Evolutionary conservation across 1,140 invertebrate genomes (phyloP).

Genomic region (Drosophila nigrodunni): DNA sequence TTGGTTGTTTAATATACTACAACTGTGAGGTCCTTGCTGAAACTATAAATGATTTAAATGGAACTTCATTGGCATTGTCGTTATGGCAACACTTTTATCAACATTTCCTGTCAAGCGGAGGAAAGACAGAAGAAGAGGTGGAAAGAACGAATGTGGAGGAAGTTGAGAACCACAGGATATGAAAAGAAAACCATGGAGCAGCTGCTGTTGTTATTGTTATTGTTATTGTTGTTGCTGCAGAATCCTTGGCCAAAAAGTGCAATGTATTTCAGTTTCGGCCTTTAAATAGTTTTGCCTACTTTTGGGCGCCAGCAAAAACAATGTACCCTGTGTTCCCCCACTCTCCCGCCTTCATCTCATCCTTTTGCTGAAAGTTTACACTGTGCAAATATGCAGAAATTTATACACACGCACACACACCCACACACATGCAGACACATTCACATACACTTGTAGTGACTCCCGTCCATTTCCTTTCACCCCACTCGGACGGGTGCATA

Average conservation of each 20-base stretch:
- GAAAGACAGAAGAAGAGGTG: conserved; percentile 7
- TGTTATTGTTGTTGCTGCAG: conserved; percentile 29
- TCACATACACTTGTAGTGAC: conserved; percentile 16
- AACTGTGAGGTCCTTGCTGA: conserved; percentile 3
- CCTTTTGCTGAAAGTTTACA: conserved; percentile 46
- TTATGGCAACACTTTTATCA: conserved; percentile 72
- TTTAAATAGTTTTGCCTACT: conserved; percentile 69
- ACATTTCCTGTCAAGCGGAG: conserved; percentile 63
- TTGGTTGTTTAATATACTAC: neutral
- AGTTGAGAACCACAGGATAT: conserved; percentile 67
- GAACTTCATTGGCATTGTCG: conserved; percentile 38
- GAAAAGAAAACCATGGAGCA: conserved; percentile 52
- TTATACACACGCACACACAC: conserved; percentile 17
- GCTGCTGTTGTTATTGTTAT: neutral
- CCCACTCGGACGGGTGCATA: conserved; percentile 46
- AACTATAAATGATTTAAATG: conserved; percentile 67
- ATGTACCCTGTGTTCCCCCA: conserved; percentile 23
- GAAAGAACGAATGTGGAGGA: conserved; percentile 54
- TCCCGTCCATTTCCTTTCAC: conserved; percentile 24
- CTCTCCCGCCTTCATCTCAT: neutral
- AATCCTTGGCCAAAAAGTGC: conserved; percentile 55
- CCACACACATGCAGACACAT: conserved; percentile 1
- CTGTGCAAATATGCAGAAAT: conserved; percentile 49
- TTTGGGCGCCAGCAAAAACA: conserved; percentile 45
- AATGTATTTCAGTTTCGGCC: conserved; percentile 53